Evolutionary conservation across 2,113 vertebrate genomes (phyloP).

Genomic region (Phyllostomus hastatus): DNA sequence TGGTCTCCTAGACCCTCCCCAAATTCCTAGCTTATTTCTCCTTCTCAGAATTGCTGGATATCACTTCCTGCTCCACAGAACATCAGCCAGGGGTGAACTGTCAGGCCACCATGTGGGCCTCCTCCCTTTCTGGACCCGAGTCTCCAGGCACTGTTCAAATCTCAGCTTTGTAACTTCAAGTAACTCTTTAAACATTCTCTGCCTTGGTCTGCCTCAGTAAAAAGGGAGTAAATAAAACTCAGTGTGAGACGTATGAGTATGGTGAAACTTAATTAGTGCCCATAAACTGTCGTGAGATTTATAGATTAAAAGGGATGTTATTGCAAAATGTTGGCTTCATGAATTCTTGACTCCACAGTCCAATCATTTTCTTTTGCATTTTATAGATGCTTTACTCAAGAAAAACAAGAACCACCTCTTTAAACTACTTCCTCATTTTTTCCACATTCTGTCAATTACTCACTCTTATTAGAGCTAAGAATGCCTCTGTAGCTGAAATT

Average conservation of each 20-base stretch:
- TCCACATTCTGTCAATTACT: not conserved
- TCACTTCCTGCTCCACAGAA: not conserved
- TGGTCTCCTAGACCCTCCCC: not conserved
- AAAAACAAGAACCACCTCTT: not conserved
- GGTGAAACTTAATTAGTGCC: constrained; percentile 1
- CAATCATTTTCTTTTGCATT: constrained; percentile 5
- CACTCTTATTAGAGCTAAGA: not conserved
- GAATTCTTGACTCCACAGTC: not conserved
- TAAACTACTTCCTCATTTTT: constrained; percentile 27
- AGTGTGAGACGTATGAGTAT: not conserved
- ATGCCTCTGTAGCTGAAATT: not conserved
- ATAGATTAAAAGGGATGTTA: constrained; percentile 7
- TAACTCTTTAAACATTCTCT: not conserved
- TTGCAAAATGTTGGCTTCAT: not conserved
- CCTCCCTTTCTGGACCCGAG: not conserved
- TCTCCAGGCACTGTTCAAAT: not conserved
- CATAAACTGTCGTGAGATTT: not conserved
- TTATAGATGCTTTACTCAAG: constrained; percentile 17
- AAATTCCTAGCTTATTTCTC: not conserved
- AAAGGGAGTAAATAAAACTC: constrained; percentile 16
- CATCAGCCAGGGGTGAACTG: not conserved
- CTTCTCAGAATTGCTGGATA: not conserved
- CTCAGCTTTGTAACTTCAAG: not conserved
- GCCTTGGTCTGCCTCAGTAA: not conserved
- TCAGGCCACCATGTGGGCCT: not conserved